phyloP scores from a whole-genome alignment of 2,888 invertebrate species.

The Andrena camellia region DNA sequence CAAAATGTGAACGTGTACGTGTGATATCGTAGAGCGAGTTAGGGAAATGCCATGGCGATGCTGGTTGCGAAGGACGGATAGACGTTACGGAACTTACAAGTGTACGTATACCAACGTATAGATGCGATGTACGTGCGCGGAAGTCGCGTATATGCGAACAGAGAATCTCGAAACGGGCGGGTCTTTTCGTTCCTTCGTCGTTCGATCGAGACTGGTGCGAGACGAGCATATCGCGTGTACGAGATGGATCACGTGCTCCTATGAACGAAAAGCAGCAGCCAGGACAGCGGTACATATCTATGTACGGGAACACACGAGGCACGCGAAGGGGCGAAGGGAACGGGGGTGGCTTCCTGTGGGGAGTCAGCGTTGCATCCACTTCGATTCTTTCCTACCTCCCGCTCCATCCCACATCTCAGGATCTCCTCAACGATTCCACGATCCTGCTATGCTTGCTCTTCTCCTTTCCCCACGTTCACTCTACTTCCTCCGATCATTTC shows the following conservation, averaged over 20 bases:
- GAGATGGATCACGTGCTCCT: neutral
- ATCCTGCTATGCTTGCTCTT: conserved; percentile 28
- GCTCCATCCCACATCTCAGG: conserved; percentile 23
- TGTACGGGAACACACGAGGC: conserved; percentile 1
- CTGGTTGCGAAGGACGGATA: conserved; percentile 37
- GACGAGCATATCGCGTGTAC: neutral
- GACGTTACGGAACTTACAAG: conserved; percentile 46
- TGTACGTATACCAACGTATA: neutral
- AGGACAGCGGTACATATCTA: too few species aligned
- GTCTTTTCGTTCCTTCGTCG: neutral
- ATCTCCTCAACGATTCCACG: conserved; percentile 31
- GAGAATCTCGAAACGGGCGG: conserved; percentile 22
- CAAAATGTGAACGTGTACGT: conserved; percentile 63
- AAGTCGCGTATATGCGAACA: conserved; percentile 15
- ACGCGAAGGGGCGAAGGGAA: conserved; percentile 32
- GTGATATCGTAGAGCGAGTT: conserved; percentile 53
- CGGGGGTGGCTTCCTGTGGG: conserved; percentile 19
- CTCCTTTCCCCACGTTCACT: neutral
- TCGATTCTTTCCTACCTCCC: conserved; percentile 2
- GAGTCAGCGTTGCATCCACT: conserved; percentile 7
- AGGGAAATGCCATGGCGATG: conserved; percentile 25
- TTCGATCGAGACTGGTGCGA: conserved; percentile 1
- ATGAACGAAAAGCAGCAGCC: neutral
- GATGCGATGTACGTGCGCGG: conserved; percentile 16
- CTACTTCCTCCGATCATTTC: neutral